Percentiles rank a stretch among this genome's conserved stretches.
phyloP scores from a whole-genome alignment of 2,888 invertebrate genomes.

The Steinernema scapterisci region DNA sequence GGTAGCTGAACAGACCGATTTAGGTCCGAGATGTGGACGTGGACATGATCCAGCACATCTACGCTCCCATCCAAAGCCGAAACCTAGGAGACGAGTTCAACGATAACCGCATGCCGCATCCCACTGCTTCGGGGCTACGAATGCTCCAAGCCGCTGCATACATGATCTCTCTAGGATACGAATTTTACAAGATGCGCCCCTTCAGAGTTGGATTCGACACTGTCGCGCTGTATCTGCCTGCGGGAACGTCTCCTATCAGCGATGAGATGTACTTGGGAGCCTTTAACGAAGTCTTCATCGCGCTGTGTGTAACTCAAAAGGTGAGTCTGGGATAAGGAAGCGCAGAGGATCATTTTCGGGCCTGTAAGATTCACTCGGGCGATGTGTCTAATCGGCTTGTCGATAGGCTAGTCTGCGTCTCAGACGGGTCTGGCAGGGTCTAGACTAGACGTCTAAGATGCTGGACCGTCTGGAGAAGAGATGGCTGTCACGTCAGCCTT shows the following conservation, averaged over 20 bases:
- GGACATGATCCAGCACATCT: not conserved
- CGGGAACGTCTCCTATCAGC: not conserved
- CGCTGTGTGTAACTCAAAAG: not conserved
- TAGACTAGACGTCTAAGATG: no score
- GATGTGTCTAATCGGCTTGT: no score
- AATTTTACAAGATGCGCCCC: conserved; percentile 1
- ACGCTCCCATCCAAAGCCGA: not conserved
- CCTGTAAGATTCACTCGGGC: no score
- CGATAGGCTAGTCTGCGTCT: no score
- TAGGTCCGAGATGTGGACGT: not conserved
- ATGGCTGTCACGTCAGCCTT: no score
- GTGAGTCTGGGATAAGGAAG: not conserved
- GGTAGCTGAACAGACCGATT: not conserved
- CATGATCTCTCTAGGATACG: not conserved
- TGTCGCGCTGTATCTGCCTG: not conserved
- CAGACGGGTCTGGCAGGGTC: no score
- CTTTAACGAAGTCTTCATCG: conserved; percentile 12
- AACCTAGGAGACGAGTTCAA: conserved; percentile 3
- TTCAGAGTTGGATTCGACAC: not conserved
- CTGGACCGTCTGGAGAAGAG: no score
- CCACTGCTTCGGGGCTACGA: not conserved
- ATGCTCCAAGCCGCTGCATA: not conserved
- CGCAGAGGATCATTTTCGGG: no score
- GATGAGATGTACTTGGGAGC: conserved; percentile 14
- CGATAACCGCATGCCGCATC: not conserved